These are phyloP conservation scores for Solenopsis invicta DNA, from an alignment of 1,140 invertebrate species.

Conservation along the genomic window DNA sequence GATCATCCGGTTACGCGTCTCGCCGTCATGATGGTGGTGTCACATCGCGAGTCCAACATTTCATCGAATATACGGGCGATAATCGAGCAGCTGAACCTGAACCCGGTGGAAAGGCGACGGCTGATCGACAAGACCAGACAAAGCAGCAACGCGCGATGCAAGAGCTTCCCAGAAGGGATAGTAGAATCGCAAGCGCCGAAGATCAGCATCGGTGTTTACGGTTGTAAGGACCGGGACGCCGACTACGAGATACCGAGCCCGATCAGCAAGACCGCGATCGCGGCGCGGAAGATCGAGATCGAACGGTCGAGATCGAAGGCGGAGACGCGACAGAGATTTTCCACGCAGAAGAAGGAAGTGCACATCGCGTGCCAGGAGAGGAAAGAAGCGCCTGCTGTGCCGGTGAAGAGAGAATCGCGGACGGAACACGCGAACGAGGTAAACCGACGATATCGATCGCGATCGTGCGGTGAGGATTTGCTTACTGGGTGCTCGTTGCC, in stretches of 20 bases:
- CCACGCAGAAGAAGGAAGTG: conserved; percentile 57
- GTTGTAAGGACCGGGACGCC: conserved; percentile 71
- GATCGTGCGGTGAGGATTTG: conserved; percentile 25
- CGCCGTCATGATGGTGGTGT: conserved; percentile 83
- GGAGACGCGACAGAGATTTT: conserved; percentile 63
- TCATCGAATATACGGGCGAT: conserved; percentile 86
- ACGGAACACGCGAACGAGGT: conserved; percentile 64
- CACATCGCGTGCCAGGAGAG: conserved; percentile 10
- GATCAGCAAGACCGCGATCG: conserved; percentile 43
- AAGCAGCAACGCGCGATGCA: conserved; percentile 65
- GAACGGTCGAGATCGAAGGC: conserved; percentile 66
- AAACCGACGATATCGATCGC: conserved; percentile 36
- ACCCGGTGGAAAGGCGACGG: conserved; percentile 81
- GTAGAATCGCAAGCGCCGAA: conserved; percentile 74
- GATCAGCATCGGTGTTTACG: conserved; percentile 85
- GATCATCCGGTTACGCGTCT: conserved; percentile 14
- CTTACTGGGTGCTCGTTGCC: not conserved
- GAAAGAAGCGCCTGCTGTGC: conserved; percentile 35
- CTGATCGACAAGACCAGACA: conserved; percentile 77
- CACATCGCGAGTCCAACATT: conserved; percentile 82
- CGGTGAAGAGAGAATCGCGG: conserved; percentile 47
- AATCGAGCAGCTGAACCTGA: conserved; percentile 85
- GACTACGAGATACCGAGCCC: conserved; percentile 64
- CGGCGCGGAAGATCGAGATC: conserved; percentile 63
- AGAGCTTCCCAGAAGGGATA: conserved; percentile 63